phyloP scores from a whole-genome alignment of 1,140 invertebrate species.

The Galleria mellonella region DNA sequence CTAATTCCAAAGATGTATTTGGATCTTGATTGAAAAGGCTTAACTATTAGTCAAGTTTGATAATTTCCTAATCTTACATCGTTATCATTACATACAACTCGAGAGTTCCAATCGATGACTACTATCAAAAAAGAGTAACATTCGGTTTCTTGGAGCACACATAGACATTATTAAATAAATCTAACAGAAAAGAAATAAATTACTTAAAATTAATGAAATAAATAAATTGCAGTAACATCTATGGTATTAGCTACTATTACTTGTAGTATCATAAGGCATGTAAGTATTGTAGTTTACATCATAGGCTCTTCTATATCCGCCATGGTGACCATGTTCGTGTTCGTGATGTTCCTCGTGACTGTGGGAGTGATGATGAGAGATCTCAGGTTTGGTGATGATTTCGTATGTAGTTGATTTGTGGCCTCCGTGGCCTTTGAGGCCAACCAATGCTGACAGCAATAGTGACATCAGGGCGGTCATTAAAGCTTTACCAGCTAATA shows the following conservation, averaged over 20 bases:
- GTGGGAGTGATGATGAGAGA: slow-evolving; percentile 81
- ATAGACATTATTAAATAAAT: background rate
- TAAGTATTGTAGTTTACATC: slow-evolving; percentile 56
- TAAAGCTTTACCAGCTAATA: slow-evolving; percentile 86
- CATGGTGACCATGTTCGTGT: slow-evolving; percentile 61
- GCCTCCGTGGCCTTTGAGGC: slow-evolving; percentile 79
- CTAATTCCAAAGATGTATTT: no score
- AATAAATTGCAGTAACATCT: background rate
- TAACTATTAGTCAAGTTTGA: no score
- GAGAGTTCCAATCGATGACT: no score
- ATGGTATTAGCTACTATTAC: slow-evolving; percentile 9
- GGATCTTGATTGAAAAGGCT: no score
- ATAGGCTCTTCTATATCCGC: slow-evolving; percentile 70
- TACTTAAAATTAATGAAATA: slow-evolving; percentile 2
- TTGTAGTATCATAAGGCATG: slow-evolving; percentile 54
- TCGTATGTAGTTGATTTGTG: slow-evolving; percentile 86
- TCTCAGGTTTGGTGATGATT: slow-evolving; percentile 86
- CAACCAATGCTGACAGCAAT: slow-evolving; percentile 83
- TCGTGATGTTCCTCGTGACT: slow-evolving; percentile 77
- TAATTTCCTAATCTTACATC: no score
- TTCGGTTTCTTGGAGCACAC: no score
- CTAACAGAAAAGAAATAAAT: slow-evolving; percentile 8
- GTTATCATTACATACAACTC: no score
- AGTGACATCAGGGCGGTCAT: slow-evolving; percentile 87
- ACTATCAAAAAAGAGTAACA: no score